Evolutionary conservation across 2,113 vertebrate species (phyloP), one percentile per base, ranked within the genome.

Genomic region (Platysternon megacephalum): DNA sequence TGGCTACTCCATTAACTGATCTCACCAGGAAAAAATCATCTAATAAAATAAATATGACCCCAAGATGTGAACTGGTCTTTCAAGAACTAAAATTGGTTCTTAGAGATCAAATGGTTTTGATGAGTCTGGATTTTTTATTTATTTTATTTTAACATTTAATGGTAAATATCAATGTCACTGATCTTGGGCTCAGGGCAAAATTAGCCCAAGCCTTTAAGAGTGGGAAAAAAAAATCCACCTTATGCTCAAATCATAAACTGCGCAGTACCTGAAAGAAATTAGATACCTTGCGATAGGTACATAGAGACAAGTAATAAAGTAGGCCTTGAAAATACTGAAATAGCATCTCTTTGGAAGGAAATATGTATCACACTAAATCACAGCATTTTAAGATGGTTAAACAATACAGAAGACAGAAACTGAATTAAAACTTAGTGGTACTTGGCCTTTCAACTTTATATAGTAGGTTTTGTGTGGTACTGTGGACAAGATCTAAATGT

Each of bases 1-100:
- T 83, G 89, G 81, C 93, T 93, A 46, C 87, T 96, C 52, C 32
- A 89, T 93, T 91, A 93, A 96, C 97, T 97, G 95, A 95, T 96
- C 93, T 97, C 96, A 96, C 96, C 96, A 88, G 93, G 96, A 97
- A 97, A 97, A 97, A 97, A 91, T 95, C 82, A 94, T 93, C 96
- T 95, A 93, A 92, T 95, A 91, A 97, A 97, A 96, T 94, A 97
- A 97, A 93, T 92, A 90, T 90, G 94, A 95, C 89, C 94, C 95
- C 52, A 90, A 74, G 78, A 96, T 1, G 2, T 91, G 90, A 94
- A 92, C 51, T 91, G 92, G 88, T 65, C 93, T 96, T 96, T 96
- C 91, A 91, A 87, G 96, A 84, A 92, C 91, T 93, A 86, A 94
- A 96, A 97, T 96, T 97, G 93, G 94, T 95, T 98, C 95, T 21